Conservation (phyloP, 2,113 vertebrate species). For the Spea bombifrons region DNA sequence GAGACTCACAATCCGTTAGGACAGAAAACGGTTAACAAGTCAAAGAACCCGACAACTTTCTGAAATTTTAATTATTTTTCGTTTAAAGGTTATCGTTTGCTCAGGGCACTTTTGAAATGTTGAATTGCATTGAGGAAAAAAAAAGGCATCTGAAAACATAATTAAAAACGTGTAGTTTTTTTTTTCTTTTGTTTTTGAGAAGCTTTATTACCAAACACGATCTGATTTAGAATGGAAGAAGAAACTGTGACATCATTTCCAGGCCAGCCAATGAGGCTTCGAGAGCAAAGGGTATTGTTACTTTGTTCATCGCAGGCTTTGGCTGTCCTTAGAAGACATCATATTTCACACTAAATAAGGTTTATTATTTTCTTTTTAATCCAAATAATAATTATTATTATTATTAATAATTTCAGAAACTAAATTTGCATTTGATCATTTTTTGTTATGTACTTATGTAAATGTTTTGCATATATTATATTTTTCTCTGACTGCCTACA, state of each 20-base stretch:
- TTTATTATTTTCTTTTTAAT: too few relatives aligned
- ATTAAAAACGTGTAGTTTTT: conserved; percentile 16
- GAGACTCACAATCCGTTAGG: neutral
- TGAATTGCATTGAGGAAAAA: conserved; percentile 3
- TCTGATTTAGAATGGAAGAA: neutral
- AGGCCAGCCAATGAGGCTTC: neutral
- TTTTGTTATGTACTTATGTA: too few relatives aligned
- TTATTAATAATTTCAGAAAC: too few relatives aligned
- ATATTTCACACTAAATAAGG: too few relatives aligned
- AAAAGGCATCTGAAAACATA: conserved; percentile 10
- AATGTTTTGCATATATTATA: too few relatives aligned
- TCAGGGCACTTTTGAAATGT: conserved; percentile 30
- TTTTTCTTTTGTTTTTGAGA: neutral
- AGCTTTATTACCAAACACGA: neutral
- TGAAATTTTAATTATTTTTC: conserved; percentile 25
- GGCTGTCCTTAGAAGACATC: too few relatives aligned
- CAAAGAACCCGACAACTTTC: conserved; percentile 1
- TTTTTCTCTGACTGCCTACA: too few relatives aligned
- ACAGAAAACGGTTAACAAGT: conserved; percentile 13
- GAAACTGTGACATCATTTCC: neutral
- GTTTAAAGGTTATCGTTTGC: conserved; percentile 28
- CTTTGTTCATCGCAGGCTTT: too few relatives aligned
- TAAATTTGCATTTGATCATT: too few relatives aligned
- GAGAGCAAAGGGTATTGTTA: too few relatives aligned
- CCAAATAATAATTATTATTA: too few relatives aligned